Percentiles rank a stretch among this genome's conserved stretches.
Evolutionary conservation across 2,113 vertebrate species (phyloP).

Genomic region (Tachysurus fulvidraco): DNA sequence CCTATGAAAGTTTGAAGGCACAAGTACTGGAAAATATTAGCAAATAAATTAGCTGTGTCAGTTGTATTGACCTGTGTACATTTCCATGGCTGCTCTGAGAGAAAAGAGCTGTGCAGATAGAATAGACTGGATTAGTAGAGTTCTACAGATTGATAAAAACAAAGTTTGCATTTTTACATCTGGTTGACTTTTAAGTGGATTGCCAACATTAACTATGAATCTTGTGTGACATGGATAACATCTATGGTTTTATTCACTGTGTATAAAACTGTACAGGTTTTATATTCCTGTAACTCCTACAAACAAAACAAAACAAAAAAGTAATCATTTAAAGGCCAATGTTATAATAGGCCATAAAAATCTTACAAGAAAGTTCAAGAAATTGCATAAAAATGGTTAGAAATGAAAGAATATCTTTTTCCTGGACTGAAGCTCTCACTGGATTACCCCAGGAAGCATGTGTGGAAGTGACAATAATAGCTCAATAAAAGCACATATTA

Average conservation of each 20-base stretch:
- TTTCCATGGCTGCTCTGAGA: neutral
- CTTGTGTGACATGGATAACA: neutral
- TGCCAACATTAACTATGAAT: neutral
- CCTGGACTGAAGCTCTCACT: neutral
- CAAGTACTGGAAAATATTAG: neutral
- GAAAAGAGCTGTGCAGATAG: neutral
- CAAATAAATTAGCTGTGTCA: neutral
- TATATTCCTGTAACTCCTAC: neutral
- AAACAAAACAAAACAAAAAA: neutral
- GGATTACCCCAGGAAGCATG: constrained; percentile 6
- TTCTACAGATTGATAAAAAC: neutral
- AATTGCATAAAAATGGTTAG: neutral
- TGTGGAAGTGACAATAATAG: constrained; percentile 50
- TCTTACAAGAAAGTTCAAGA: neutral
- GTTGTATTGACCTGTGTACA: neutral
- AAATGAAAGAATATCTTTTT: constrained; percentile 1
- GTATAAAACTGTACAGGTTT: neutral
- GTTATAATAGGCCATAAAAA: neutral
- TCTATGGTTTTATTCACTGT: neutral
- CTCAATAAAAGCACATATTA: constrained; percentile 48
- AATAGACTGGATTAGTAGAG: neutral
- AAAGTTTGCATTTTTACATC: neutral
- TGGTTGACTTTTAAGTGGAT: neutral
- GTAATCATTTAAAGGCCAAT: neutral
- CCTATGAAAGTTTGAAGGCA: neutral